Evolutionary conservation across 2,888 invertebrate genomes (phyloP), one percentile per base, ranked within the genome.

Genomic region (Abscondita cerata): DNA sequence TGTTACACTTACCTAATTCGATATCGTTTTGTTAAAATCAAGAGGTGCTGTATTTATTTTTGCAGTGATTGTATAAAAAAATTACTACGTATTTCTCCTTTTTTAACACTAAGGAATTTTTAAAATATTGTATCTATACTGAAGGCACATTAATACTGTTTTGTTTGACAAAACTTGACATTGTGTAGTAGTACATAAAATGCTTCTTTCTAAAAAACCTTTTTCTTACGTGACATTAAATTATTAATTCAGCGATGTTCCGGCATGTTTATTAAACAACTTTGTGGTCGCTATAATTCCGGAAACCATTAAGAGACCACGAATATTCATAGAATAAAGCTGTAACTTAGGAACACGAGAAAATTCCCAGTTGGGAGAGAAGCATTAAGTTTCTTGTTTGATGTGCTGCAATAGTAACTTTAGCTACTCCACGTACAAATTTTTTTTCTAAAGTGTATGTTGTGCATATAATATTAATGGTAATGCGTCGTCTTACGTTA

Each of bases 191-290:
- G n/a, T n/a, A n/a, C n/a, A n/a, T n/a, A n/a, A n/a, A n/a, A n/a
- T n/a, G n/a, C n/a, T n/a, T n/a, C n/a, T n/a, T n/a, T n/a, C n/a
- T n/a, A n/a, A n/a, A n/a, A n/a, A 25, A 25, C 6, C 25, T 25
- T 25, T 25, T 25, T 6, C 6, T 25, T 25, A 6, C 25, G 25
- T 16, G 36, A 40, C 48, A 53, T 57, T 57, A 53, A 57, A 62
- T 62, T 57, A 62, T 57, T 62, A 57, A 62, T 62, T 57, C 47
- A 18, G 41, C 19, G 18, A 53, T 50, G 52, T 62, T 58, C 57
- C 57, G 53, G 62, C 38, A 57, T 48, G 57, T 57, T 62, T 62
- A 56, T 57, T 52, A 57, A 25, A 46, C 31, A 57, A 57, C 40
- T 52, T 51, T 51, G 54, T 47, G 34, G 60, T 46, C 34, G 44